Percentiles rank a stretch among this genome's conserved stretches.
Evolutionary conservation across 1,140 invertebrate species (phyloP).

Genomic region (Calephelis nemesis): DNA sequence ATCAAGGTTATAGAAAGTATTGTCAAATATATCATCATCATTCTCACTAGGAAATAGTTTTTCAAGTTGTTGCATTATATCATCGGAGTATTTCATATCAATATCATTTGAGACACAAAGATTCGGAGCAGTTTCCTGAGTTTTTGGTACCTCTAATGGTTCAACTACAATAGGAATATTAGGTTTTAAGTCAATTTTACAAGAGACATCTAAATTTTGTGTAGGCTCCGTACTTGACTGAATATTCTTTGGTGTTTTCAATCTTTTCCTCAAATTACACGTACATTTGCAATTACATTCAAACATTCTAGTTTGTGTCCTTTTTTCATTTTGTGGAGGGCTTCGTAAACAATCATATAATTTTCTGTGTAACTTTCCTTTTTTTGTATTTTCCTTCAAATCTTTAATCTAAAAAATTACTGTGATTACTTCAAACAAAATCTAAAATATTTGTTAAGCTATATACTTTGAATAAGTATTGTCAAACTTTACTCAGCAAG

Average conservation of each 20-base stretch:
- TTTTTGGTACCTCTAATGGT: slow-evolving; percentile 19
- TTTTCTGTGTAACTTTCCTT: slow-evolving; percentile 54
- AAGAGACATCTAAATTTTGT: slow-evolving; percentile 8
- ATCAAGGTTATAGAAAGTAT: slow-evolving; percentile 41
- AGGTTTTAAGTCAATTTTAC: slow-evolving; percentile 11
- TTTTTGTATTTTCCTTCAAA: slow-evolving; percentile 59
- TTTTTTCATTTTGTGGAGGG: slow-evolving; percentile 63
- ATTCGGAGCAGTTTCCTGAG: slow-evolving; percentile 17
- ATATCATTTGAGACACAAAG: slow-evolving; percentile 14
- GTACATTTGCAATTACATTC: slow-evolving; percentile 55
- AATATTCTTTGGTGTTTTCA: slow-evolving; percentile 17
- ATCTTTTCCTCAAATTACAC: slow-evolving; percentile 49
- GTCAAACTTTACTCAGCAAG: too few species aligned
- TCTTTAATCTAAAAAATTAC: slow-evolving; percentile 38
- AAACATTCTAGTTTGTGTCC: slow-evolving; percentile 49
- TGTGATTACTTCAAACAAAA: too few species aligned
- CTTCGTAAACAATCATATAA: slow-evolving; percentile 55
- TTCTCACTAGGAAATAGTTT: slow-evolving; percentile 63
- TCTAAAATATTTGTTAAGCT: too few species aligned
- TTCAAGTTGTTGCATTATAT: slow-evolving; percentile 59
- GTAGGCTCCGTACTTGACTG: neutral
- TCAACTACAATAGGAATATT: slow-evolving; percentile 5
- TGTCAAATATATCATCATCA: slow-evolving; percentile 71
- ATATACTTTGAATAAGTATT: too few species aligned
- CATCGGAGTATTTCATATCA: slow-evolving; percentile 45